Conservation (phyloP, 2,113 vertebrate species). For the Toxotes jaculatrix region DNA sequence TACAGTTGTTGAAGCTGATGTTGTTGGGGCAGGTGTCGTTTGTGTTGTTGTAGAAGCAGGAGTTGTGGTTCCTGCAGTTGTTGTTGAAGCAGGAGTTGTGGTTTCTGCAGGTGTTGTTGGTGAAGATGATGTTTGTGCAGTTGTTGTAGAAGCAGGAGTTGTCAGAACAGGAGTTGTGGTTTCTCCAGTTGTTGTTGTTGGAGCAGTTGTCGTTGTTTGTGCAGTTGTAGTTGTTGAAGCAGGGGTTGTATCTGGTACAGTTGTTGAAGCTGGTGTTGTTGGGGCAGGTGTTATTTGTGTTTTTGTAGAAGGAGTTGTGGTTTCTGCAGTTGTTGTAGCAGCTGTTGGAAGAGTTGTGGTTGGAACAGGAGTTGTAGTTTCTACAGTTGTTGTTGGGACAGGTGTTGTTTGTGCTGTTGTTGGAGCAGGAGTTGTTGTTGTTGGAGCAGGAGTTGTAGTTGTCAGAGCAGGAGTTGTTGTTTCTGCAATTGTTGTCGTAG, state of each 20-base stretch:
- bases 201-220: too few species aligned
- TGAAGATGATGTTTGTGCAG: too few species aligned
- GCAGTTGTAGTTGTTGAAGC: too few species aligned
- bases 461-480: too few species aligned
- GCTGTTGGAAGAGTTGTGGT: too few species aligned
- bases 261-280: too few species aligned
- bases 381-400: not conserved
- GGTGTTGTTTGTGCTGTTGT: not conserved
- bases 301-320: not conserved
- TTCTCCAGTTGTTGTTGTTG: not conserved
- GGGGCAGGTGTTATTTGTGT: not conserved
- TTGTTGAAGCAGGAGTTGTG: not conserved
- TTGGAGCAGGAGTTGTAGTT: too few species aligned
- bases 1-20: not conserved
- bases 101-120: not conserved
- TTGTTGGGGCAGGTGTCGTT: not conserved
- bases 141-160: not conserved
- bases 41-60: not conserved
- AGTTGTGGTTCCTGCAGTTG: not conserved
- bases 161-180: not conserved
- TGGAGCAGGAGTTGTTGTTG: not conserved
- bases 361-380: not conserved
- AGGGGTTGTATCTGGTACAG: not conserved
- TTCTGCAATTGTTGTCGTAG: not conserved
- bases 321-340: not conserved